Evolutionary conservation across 1,140 invertebrate species (phyloP), one percentile per base, ranked within the genome.

Genomic region (Drosophila saltans): DNA sequence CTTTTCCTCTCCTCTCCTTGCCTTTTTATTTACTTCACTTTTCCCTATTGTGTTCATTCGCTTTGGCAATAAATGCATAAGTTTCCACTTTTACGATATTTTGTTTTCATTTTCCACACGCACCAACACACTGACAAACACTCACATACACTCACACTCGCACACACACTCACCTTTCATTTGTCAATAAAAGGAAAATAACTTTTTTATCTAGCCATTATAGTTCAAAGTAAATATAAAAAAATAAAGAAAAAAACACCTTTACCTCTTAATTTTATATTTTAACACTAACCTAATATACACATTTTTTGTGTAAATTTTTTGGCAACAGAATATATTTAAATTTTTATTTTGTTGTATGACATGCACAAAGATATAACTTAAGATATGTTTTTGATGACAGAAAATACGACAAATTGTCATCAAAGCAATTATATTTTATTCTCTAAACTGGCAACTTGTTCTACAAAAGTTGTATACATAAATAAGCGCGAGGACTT

Each of bases 61-160:
- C 21, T 52, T 26, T 43, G 68, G 68, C 84, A 88, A 88, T 88
- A 88, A 88, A 89, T 88, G 84, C 85, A 88, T 84, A 88, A 88
- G 84, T 89, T 89, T 84, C 69, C 69, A 80, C 45, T 89, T 88
- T 88, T 90, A 88, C 84, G 84, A 89, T 88, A 88, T 88, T 88
- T 80, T 89, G 83, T 88, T 88, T 78, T 41, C 80, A 75, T 74
- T 84, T 40, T 39, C n/a, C 39, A 55, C 45, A 24, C 21, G 21
- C 45, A 48, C n/a, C 43, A 11, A 48, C 16, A 48, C 45, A 48
- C 2, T 48, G 21, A 48, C 7, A 24, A 1, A 7, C 16, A 8
- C 45, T 2, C 16, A 48, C 45, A 48, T 1, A 45, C 43, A 45
- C 2, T 24, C 45, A 52, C 45, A 52, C 6, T 3, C 8, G 2